A percentile compares a stretch with the other conserved stretches of the same genome.
Evolutionary conservation across 2,113 vertebrate species (phyloP).

Genomic region (Hippocampus zosterae): DNA sequence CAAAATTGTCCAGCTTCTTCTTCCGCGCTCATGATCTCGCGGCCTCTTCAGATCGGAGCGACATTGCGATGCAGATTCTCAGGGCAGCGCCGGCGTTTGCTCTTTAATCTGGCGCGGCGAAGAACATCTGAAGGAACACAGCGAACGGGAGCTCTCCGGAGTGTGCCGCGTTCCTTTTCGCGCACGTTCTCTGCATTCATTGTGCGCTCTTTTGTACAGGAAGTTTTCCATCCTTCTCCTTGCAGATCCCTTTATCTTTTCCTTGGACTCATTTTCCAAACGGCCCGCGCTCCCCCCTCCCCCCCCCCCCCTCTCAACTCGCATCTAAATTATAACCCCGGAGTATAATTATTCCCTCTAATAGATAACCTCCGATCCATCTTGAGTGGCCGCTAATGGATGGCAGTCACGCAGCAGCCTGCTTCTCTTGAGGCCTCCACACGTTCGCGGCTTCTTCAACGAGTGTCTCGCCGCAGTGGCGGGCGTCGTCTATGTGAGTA

Average conservation of each 20-base stretch:
- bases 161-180: neutral
- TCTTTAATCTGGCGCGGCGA: constrained; percentile 41
- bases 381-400: constrained; percentile 24
- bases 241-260: neutral
- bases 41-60: constrained; percentile 36
- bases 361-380: constrained; percentile 18
- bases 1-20: neutral
- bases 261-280: neutral
- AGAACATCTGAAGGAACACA: constrained; percentile 8
- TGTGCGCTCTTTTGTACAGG: neutral
- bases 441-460: neutral
- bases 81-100: constrained; percentile 21
- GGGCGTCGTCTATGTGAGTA: neutral
- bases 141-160: neutral
- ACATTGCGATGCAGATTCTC: constrained; percentile 49
- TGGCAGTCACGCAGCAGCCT: constrained; percentile 28
- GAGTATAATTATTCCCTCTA: neutral
- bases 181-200: constrained; percentile 1
- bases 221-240: neutral
- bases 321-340: constrained; percentile 26
- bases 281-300: neutral
- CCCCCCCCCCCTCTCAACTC: too few relatives aligned
- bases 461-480: constrained; percentile 18
- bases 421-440: constrained; percentile 12
- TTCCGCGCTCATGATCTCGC: constrained; percentile 30